Evolutionary conservation across 2,113 vertebrate species (phyloP).

Genomic region (Leptobrachium ailaonicum): DNA sequence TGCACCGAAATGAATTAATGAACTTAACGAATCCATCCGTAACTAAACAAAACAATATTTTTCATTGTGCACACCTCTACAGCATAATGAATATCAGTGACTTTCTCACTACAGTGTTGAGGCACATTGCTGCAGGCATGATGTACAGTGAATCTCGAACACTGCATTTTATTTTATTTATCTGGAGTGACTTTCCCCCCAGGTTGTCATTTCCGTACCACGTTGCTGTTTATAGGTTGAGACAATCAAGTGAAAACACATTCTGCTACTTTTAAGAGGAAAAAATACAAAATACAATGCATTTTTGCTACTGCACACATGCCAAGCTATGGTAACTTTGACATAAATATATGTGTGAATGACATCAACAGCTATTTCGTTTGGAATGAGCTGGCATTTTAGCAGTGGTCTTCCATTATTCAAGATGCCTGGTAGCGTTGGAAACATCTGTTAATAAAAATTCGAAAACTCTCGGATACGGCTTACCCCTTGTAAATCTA

Average conservation of each 20-base stretch:
- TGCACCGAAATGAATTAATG: too few relatives aligned
- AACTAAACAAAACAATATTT: too few relatives aligned
- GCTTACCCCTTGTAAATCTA: conserved; percentile 59
- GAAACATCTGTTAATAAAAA: conserved; percentile 25
- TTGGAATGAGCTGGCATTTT: neutral
- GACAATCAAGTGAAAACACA: neutral
- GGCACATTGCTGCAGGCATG: too few relatives aligned
- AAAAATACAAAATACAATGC: too few relatives aligned
- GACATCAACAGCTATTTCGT: neutral
- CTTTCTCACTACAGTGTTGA: too few relatives aligned
- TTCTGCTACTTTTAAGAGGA: neutral
- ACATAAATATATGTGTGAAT: neutral
- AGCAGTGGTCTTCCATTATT: neutral
- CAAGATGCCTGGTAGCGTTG: neutral
- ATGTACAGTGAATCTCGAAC: too few relatives aligned
- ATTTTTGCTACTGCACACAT: neutral
- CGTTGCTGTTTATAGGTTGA: neutral
- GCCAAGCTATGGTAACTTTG: neutral
- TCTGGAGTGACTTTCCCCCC: too few relatives aligned
- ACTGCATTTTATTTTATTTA: too few relatives aligned
- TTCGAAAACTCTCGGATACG: conserved; percentile 9
- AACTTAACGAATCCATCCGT: too few relatives aligned
- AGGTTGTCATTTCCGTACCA: neutral
- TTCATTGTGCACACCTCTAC: too few relatives aligned
- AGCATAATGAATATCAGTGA: too few relatives aligned